phyloP scores from a whole-genome alignment of 2,888 invertebrate genomes.

The Nemurella pictetii region DNA sequence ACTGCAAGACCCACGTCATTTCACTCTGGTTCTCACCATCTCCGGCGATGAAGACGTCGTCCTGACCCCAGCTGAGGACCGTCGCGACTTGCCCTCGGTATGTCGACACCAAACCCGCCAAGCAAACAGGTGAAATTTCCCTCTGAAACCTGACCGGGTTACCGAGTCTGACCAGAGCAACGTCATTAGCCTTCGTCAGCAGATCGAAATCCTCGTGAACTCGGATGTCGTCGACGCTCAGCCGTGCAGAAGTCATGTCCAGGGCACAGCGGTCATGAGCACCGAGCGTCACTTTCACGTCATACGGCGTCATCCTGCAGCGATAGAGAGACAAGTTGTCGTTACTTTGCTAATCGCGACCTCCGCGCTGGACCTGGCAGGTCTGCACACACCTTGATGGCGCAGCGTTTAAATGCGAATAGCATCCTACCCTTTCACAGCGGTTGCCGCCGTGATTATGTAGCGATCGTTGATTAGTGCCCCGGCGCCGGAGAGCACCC shows the following conservation, averaged over 20 bases:
- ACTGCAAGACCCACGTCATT: no score
- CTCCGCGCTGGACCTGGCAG: no score
- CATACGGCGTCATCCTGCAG: constrained; percentile 52
- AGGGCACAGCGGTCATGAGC: constrained; percentile 58
- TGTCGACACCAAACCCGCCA: constrained; percentile 58
- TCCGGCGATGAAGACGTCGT: constrained; percentile 43
- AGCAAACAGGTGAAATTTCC: constrained; percentile 60
- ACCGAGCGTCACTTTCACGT: constrained; percentile 59
- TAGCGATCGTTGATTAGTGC: constrained; percentile 86
- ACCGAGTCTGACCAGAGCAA: constrained; percentile 61
- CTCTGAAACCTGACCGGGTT: constrained; percentile 55
- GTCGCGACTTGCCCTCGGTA: constrained; percentile 59
- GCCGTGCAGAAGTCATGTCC: constrained; percentile 55
- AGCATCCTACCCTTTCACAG: constrained; percentile 77
- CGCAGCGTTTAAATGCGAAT: not conserved
- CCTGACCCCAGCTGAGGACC: constrained; percentile 53
- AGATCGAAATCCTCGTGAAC: constrained; percentile 60
- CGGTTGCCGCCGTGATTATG: constrained; percentile 85
- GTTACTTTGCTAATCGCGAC: no score
- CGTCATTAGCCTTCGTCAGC: constrained; percentile 59
- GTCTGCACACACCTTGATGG: not conserved
- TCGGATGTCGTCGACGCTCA: constrained; percentile 57
- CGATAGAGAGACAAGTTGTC: not conserved
- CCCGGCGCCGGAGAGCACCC: constrained; percentile 88
- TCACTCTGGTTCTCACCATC: not conserved